These are phyloP conservation scores for Stegana nigrithorax DNA, from an alignment of 2,888 invertebrate species.

Conservation along the genomic window DNA sequence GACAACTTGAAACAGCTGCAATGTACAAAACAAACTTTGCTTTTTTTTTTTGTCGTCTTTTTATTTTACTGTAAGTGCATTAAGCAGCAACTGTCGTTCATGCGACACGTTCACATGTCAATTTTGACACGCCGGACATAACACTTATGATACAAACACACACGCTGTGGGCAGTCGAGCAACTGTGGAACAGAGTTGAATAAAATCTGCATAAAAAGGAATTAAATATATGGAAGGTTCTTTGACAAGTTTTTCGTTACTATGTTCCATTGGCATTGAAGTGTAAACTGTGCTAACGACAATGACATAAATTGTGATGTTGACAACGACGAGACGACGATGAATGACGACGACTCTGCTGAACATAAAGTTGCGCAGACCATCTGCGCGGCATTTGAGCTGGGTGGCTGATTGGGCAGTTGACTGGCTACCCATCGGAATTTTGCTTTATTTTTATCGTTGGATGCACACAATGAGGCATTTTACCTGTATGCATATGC, in stretches of 20 bases:
- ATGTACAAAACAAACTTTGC: neutral
- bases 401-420: too few species aligned
- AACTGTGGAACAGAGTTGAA: slow-evolving; percentile 11
- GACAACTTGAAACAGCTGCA: neutral
- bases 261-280: slow-evolving; percentile 58
- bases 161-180: slow-evolving; percentile 21
- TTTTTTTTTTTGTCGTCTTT: too few species aligned
- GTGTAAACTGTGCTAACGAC: slow-evolving; percentile 52
- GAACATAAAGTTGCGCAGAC: too few species aligned
- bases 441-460: neutral
- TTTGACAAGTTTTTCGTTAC: too few species aligned
- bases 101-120: slow-evolving; percentile 51
- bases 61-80: slow-evolving; percentile 38
- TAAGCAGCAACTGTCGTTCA: slow-evolving; percentile 48
- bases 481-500: neutral
- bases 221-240: slow-evolving; percentile 1
- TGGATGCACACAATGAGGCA: too few species aligned
- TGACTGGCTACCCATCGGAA: too few species aligned
- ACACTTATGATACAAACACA: too few species aligned
- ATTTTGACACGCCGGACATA: slow-evolving; percentile 29
- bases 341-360: neutral
- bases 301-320: slow-evolving; percentile 19
- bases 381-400: too few species aligned
- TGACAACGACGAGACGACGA: neutral
- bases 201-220: slow-evolving; percentile 15